A percentile compares a stretch with the other conserved stretches of the same genome.
Evolutionary conservation across 2,888 invertebrate species (phyloP).

Genomic region (Sabellastarte sp.): DNA sequence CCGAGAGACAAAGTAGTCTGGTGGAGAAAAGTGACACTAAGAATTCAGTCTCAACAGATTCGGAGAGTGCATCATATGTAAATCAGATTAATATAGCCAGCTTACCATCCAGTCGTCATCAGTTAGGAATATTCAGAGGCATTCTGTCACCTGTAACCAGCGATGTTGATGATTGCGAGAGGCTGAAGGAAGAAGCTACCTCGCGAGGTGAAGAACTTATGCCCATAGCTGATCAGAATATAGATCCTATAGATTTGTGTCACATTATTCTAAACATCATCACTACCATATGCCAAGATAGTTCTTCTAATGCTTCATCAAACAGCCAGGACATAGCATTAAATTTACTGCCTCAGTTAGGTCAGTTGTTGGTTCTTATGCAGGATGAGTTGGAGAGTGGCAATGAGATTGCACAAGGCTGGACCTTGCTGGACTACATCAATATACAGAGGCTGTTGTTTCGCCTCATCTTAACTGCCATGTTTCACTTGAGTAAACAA

Average conservation of each 20-base stretch:
- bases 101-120: no score
- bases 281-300: constrained; percentile 19
- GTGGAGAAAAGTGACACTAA: no score
- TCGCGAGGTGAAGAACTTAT: not conserved
- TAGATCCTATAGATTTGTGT: constrained; percentile 20
- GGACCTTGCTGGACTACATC: not conserved
- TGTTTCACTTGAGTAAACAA: not conserved
- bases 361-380: constrained; percentile 26
- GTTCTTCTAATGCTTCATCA: constrained; percentile 3
- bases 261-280: constrained; percentile 19
- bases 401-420: not conserved
- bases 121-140: constrained; percentile 6
- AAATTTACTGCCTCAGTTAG: constrained; percentile 31
- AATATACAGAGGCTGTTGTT: not conserved
- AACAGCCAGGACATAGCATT: constrained; percentile 21
- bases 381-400: not conserved
- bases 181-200: not conserved
- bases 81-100: no score
- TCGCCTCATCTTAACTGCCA: not conserved
- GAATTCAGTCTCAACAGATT: no score
- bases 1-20: no score
- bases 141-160: not conserved
- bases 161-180: not conserved
- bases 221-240: constrained; percentile 1
- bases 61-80: no score